Base-by-base conservation (phyloP, 1,140 invertebrate species). In the Physella acuta region DNA sequence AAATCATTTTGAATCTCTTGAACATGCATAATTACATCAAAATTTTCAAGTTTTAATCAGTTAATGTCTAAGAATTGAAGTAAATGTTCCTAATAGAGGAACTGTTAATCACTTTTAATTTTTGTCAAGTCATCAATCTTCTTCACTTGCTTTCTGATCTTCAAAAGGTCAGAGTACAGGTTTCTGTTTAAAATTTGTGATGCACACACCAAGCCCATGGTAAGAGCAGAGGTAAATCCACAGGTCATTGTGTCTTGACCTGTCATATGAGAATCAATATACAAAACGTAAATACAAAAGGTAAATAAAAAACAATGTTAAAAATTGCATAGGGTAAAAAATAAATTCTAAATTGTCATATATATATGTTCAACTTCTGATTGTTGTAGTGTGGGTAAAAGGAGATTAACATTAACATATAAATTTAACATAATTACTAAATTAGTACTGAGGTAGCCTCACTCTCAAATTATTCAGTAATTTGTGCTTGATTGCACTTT, bases 231-330 rank as follows among this genome's bases (percentile, higher is more conserved):
- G 24, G 75, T 73, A 53, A 87, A 85, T n/a, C 86, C 85, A 73
- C 81, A 81, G 26, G 76, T 76, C 5, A 82, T 52, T 0, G 83
- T 71, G 67, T 87, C 86, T 70, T 87, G 86, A 37, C 85, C 85
- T 79, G 60, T 55, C 52, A 55, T 11, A 44, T 44, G 8, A 44
- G 8, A 44, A 44, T 44, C 30, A 37, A 55, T n/a, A n/a, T n/a
- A n/a, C n/a, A n/a, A n/a, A n/a, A n/a, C n/a, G n/a, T n/a, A n/a
- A n/a, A 67, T 55, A 68, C 53, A 39, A 20, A 5, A 61, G 58
- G 20, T 20, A 60, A 30, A 31, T 60, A 31, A 20, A 33, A 60
- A 60, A 56, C n/a, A 1, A 26, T n/a, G 17, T 56, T 56, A 56
- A 30, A 20, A n/a, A 30, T 16, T 14, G 26, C 30, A 20, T 14